Percentiles rank a stretch among this genome's conserved stretches.
These are phyloP conservation scores for Cotesia glomerata DNA, from an alignment of 1,140 invertebrate genomes.

Conservation along the genomic window DNA sequence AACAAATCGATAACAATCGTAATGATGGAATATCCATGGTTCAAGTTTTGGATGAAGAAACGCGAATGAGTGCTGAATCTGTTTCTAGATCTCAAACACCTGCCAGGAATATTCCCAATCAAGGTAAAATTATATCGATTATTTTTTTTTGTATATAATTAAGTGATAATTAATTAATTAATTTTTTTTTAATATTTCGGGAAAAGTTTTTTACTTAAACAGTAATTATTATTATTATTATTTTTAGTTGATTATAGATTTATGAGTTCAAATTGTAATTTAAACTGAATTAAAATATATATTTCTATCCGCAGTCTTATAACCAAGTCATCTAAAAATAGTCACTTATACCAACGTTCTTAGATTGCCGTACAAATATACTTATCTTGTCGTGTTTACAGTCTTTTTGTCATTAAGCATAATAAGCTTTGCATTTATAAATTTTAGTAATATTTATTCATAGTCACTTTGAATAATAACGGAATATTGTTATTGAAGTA, in stretches of 20 bases:
- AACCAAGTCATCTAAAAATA: constrained; percentile 58
- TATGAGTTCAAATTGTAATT: background rate
- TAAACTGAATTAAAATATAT: constrained; percentile 40
- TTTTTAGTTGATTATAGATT: background rate
- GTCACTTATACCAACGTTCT: constrained; percentile 52
- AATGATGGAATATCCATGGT: constrained; percentile 60
- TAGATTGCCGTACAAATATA: constrained; percentile 26
- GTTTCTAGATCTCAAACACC: constrained; percentile 65
- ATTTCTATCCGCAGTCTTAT: constrained; percentile 55
- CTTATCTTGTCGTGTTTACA: background rate
- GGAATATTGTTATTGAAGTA: too few relatives aligned
- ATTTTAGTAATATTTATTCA: too few relatives aligned
- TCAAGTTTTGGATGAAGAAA: constrained; percentile 83
- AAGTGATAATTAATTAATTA: constrained; percentile 33
- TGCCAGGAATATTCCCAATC: constrained; percentile 53
- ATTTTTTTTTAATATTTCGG: constrained; percentile 25
- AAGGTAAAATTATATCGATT: constrained; percentile 47
- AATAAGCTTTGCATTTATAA: too few relatives aligned
- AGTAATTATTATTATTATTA: constrained; percentile 13
- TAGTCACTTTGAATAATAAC: too few relatives aligned
- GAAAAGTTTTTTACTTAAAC: background rate
- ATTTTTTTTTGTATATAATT: background rate
- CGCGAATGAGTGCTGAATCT: constrained; percentile 82
- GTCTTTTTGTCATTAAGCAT: constrained; percentile 9
- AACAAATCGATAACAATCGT: constrained; percentile 38